Base-by-base conservation (phyloP, 23 tunicate genomes). In the Botrylloides violaceus region DNA sequence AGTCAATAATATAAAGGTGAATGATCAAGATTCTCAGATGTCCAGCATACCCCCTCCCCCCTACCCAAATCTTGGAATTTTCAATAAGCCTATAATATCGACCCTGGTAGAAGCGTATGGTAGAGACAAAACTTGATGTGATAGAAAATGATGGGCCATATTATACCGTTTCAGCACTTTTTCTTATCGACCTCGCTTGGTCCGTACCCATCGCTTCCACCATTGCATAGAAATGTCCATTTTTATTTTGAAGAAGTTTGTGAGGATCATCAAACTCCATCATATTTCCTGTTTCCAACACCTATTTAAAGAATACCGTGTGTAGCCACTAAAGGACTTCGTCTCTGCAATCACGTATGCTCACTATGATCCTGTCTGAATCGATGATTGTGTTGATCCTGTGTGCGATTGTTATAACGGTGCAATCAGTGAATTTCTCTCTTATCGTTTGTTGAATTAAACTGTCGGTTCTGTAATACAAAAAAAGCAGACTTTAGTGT, bases 351-450 rank as follows among this genome's bases (percentile, higher is more conserved):
- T n/a, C n/a, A n/a, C n/a, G n/a, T n/a, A n/a, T n/a, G 29, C 68
- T 80, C 36, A 92, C 98, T 76, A 92, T 23, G 2, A 92, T 68
- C 33, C 84, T 61, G 59, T 92, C 94, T 24, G 81, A 86, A 65
- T 92, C 94, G 35, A 92, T 92, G 22, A 92, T 81, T 28, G 98
- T 92, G 58, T 92, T 77, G 20, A 92, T 61, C 32, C 98, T 58
- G 70, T 92, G 98, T 15, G 98, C 98, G 23, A 92, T 81, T 0
- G 98, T 92, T 4, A 92, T 43, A 35, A 85, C 92, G 15, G 98
- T 92, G 68, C 93, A 92, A 47, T 92, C 72, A 15, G 27, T n/a
- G 28, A 85, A 92, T 4, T 66, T 68, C 23, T 57, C 50, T 29
- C 98, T 77, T 43, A 92, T 81, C 49, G 86, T 78, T 43, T 76